phyloP scores from a whole-genome alignment of 1,140 invertebrate genomes.

The Hylaeus volcanicus region DNA sequence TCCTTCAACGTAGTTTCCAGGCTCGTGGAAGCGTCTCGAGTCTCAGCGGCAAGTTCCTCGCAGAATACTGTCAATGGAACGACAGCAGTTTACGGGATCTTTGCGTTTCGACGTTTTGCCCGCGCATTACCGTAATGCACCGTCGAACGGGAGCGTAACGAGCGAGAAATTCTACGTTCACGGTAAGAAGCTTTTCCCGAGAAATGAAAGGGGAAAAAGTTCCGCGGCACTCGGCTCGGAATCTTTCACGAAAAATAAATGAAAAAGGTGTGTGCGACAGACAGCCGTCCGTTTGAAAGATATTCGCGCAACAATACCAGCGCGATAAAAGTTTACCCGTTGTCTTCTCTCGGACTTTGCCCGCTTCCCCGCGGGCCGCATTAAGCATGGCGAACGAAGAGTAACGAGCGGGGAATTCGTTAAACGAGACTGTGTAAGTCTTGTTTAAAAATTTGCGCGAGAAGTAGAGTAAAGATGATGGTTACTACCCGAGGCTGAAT shows the following conservation, averaged over 20 bases:
- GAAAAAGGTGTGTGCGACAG: background rate
- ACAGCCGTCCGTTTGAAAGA: conserved; percentile 27
- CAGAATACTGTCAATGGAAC: conserved; percentile 1
- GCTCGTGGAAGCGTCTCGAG: too few species aligned
- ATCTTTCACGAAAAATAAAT: conserved; percentile 31
- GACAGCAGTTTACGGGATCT: background rate
- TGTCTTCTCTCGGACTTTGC: background rate
- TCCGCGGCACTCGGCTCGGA: background rate
- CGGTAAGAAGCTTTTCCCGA: conserved; percentile 34
- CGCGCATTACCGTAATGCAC: conserved; percentile 42
- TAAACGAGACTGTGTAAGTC: conserved; percentile 3
- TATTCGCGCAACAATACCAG: conserved; percentile 26
- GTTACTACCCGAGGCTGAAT: background rate
- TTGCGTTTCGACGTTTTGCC: background rate
- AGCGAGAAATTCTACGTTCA: conserved; percentile 37
- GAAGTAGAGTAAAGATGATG: too few species aligned
- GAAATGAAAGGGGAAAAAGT: conserved; percentile 30
- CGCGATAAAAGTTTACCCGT: conserved; percentile 26
- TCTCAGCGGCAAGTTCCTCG: background rate
- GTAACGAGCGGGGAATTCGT: background rate
- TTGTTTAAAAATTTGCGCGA: background rate
- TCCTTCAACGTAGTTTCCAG: too few species aligned
- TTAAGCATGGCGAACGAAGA: background rate
- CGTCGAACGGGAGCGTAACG: conserved; percentile 25
- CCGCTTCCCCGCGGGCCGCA: background rate